Evolutionary conservation across 2,797 vertebrate genomes (phyloP).

Genomic region (Poecilia wingei): DNA sequence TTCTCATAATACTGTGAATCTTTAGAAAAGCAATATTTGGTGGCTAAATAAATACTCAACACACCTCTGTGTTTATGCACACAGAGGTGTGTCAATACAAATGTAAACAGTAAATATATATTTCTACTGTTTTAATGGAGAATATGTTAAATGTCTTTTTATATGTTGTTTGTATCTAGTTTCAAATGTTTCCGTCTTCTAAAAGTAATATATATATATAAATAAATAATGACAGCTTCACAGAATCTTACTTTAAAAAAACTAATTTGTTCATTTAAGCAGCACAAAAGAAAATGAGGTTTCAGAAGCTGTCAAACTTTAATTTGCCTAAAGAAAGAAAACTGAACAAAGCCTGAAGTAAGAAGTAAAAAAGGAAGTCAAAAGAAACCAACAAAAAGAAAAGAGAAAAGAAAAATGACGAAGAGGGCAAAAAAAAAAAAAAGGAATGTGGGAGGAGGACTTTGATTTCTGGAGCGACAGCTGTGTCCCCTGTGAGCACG

Average conservation of each 20-base stretch:
- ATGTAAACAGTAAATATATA: background rate
- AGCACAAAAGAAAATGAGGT: background rate
- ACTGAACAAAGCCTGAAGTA: background rate
- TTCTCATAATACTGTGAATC: background rate
- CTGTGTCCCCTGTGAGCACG: conserved; percentile 59
- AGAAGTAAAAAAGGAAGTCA: conserved; percentile 6
- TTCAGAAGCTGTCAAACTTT: background rate
- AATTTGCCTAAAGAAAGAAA: conserved; percentile 13
- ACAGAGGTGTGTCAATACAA: too few species aligned
- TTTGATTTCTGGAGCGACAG: conserved; percentile 72
- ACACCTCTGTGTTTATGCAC: too few species aligned
- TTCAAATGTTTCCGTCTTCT: background rate
- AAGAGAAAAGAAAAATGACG: conserved; percentile 11
- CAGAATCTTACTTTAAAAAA: background rate
- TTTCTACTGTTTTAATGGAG: background rate
- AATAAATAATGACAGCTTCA: background rate
- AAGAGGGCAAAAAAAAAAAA: conserved; percentile 34
- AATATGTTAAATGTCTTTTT: background rate
- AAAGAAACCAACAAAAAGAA: conserved; percentile 14
- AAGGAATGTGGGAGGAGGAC: conserved; percentile 38
- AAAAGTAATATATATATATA: background rate
- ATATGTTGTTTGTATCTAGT: background rate
- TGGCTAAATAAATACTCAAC: background rate
- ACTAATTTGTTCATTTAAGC: background rate
- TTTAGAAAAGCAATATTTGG: background rate